These are phyloP conservation scores for Sialia sialis DNA, from an alignment of 2,113 vertebrate genomes.

Conservation along the genomic window DNA sequence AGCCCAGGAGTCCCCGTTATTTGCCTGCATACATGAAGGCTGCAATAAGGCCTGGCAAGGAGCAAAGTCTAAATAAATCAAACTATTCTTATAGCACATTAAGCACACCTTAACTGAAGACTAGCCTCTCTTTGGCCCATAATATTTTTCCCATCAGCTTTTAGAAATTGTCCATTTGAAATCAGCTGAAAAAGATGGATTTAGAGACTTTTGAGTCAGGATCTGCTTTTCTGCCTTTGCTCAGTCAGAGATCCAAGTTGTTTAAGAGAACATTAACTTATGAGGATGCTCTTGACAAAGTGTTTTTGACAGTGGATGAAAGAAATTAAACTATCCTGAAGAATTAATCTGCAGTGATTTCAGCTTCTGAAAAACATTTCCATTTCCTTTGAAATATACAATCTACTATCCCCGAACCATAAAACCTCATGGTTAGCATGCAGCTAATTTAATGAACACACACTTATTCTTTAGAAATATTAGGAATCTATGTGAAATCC, in stretches of 20 bases:
- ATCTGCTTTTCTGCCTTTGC: background rate
- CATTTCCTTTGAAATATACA: background rate
- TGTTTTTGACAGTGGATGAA: background rate
- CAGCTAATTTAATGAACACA: background rate
- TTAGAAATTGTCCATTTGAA: background rate
- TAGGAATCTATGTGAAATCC: background rate
- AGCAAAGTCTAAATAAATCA: background rate
- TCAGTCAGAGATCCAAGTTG: background rate
- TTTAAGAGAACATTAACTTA: background rate
- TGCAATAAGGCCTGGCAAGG: background rate
- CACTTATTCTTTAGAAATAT: background rate
- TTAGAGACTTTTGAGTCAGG: background rate
- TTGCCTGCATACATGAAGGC: background rate
- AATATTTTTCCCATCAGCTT: background rate
- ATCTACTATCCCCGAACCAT: background rate
- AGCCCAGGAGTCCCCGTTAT: background rate
- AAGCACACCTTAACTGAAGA: background rate
- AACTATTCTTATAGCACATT: background rate
- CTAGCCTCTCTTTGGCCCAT: background rate
- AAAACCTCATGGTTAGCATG: background rate
- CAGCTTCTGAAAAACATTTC: background rate
- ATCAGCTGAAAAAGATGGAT: background rate
- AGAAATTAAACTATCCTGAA: background rate
- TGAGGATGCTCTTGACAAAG: background rate
- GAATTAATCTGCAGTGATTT: background rate